Percentiles rank a stretch among this genome's conserved stretches.
These are phyloP conservation scores for Beris morrisii DNA, from an alignment of 2,888 invertebrate species.

Conservation along the genomic window DNA sequence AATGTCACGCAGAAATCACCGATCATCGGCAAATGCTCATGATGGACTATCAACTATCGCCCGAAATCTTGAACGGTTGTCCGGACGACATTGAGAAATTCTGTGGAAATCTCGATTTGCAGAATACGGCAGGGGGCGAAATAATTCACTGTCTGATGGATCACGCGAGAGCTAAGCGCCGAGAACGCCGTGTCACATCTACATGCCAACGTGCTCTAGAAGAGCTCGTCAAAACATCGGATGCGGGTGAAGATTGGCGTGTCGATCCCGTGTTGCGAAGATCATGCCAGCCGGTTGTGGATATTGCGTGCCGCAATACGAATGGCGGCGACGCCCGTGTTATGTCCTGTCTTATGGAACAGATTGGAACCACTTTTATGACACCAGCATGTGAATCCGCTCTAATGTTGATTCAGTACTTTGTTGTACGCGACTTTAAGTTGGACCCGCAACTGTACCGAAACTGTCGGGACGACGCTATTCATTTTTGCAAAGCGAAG, in stretches of 20 bases:
- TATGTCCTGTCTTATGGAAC: constrained; percentile 92
- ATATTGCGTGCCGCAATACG: constrained; percentile 72
- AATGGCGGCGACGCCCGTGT: constrained; percentile 78
- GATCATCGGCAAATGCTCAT: constrained; percentile 89
- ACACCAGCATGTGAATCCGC: constrained; percentile 86
- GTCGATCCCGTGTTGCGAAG: constrained; percentile 88
- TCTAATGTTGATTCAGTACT: constrained; percentile 94
- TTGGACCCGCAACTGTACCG: constrained; percentile 85
- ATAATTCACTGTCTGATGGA: constrained; percentile 97
- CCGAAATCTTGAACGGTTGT: constrained; percentile 88
- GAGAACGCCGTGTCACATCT: constrained; percentile 67
- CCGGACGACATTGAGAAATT: constrained; percentile 77
- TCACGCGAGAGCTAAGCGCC: constrained; percentile 68
- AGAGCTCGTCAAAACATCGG: constrained; percentile 78
- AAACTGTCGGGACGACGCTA: constrained; percentile 86
- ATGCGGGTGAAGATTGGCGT: constrained; percentile 94
- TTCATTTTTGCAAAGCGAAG: constrained; percentile 76
- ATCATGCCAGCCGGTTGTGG: constrained; percentile 84
- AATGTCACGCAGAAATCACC: constrained; percentile 86
- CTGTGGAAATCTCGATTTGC: constrained; percentile 69
- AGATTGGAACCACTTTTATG: constrained; percentile 83
- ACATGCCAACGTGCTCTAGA: constrained; percentile 79
- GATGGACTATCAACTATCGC: constrained; percentile 91
- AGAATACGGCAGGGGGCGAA: constrained; percentile 65
- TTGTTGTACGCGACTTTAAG: constrained; percentile 92